Percentiles rank a stretch among this genome's conserved stretches.
These are phyloP conservation scores for Grus americana DNA, from an alignment of 2,113 vertebrate species.

Conservation along the genomic window DNA sequence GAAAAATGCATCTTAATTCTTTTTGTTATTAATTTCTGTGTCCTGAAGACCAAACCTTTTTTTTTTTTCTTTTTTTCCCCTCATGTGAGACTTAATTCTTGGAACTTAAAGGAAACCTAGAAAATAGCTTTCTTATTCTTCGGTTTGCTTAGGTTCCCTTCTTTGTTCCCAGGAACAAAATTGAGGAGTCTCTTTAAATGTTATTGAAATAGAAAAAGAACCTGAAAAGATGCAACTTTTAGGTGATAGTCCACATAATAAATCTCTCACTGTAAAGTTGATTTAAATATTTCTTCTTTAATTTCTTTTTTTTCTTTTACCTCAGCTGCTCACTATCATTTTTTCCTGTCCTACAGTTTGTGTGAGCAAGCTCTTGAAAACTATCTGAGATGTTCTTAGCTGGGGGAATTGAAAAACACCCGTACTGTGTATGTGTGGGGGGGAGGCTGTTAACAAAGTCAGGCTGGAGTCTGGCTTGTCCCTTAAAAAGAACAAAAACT, in stretches of 20 bases:
- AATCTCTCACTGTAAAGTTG: not conserved
- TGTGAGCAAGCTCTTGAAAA: not conserved
- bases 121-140: not conserved
- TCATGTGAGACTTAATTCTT: not conserved
- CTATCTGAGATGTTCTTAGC: not conserved
- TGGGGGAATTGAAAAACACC: not conserved
- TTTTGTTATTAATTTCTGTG: not conserved
- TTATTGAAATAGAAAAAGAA: not conserved
- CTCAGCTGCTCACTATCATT: rapidly evolving
- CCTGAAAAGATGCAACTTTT: not conserved
- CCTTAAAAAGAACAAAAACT: not conserved
- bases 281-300: not conserved
- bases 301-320: not conserved
- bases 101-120: not conserved
- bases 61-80: not conserved
- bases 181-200: not conserved
- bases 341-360: not conserved
- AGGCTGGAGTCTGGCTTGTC: not conserved
- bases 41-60: not conserved
- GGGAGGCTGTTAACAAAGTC: not conserved
- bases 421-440: rapidly evolving
- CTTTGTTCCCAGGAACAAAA: not conserved
- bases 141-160: not conserved
- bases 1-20: not conserved
- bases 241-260: not conserved